Evolutionary conservation across 2,888 invertebrate species (phyloP).

Genomic region (Apoda limacodes): DNA sequence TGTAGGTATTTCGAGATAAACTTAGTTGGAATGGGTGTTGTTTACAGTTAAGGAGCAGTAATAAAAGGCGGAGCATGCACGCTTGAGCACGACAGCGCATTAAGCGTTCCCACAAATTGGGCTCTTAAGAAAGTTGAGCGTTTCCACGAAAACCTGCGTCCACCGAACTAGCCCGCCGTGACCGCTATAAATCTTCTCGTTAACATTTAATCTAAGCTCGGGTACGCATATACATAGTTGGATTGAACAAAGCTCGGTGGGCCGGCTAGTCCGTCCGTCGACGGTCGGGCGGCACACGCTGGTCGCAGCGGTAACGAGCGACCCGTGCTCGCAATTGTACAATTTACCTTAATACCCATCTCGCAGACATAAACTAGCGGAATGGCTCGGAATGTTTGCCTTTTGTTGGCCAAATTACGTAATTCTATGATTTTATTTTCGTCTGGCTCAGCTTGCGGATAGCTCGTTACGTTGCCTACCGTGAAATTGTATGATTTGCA

Average conservation of each 20-base stretch:
- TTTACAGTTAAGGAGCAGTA: slow-evolving; percentile 64
- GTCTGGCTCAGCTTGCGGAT: too few relatives aligned
- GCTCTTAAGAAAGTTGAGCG: slow-evolving; percentile 59
- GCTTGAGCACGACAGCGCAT: slow-evolving; percentile 54
- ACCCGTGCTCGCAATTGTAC: slow-evolving; percentile 65
- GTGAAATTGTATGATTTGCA: too few relatives aligned
- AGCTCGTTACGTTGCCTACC: too few relatives aligned
- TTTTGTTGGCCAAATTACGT: slow-evolving; percentile 59
- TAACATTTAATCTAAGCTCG: slow-evolving; percentile 60
- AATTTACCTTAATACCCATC: slow-evolving; percentile 63
- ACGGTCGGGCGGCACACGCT: slow-evolving; percentile 45
- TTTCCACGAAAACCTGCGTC: slow-evolving; percentile 54
- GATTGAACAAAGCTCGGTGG: slow-evolving; percentile 63
- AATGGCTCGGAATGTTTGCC: slow-evolving; percentile 52
- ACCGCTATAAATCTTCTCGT: slow-evolving; percentile 57
- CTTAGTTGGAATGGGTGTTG: slow-evolving; percentile 55
- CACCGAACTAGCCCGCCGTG: slow-evolving; percentile 46
- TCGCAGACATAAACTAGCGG: slow-evolving; percentile 56
- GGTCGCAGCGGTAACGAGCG: slow-evolving; percentile 45
- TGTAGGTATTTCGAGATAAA: slow-evolving; percentile 38
- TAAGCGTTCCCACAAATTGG: slow-evolving; percentile 60
- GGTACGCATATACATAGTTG: slow-evolving; percentile 57
- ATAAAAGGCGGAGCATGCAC: slow-evolving; percentile 65
- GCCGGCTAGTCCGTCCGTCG: too few relatives aligned
- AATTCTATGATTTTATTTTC: too few relatives aligned